phyloP scores from a whole-genome alignment of 1,140 invertebrate species.

The Aphis craccivora region DNA sequence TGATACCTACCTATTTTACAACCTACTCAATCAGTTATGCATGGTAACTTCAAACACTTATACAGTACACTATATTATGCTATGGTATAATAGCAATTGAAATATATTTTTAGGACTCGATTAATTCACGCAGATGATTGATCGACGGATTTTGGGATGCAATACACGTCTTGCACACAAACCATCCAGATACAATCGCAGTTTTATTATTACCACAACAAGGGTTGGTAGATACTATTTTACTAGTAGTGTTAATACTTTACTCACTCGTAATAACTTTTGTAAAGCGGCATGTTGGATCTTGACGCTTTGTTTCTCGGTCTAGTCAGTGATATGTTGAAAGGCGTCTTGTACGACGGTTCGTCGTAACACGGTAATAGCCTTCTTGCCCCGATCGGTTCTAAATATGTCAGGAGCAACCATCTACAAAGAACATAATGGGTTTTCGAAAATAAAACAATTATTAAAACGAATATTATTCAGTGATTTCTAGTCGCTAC shows the following conservation, averaged over 20 bases:
- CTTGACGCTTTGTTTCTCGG: slow-evolving; percentile 67
- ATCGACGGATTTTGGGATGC: too few species aligned
- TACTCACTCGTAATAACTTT: not conserved
- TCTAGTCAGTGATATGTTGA: slow-evolving; percentile 72
- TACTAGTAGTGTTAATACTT: too few species aligned
- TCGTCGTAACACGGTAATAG: slow-evolving; percentile 93
- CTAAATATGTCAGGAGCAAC: slow-evolving; percentile 88
- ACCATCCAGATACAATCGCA: not conserved
- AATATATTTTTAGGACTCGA: not conserved
- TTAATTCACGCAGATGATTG: not conserved
- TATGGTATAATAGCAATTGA: not conserved
- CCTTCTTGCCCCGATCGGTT: slow-evolving; percentile 86
- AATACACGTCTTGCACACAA: too few species aligned
- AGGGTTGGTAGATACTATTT: not conserved
- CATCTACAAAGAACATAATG: slow-evolving; percentile 66
- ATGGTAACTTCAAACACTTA: not conserved
- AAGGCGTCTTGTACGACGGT: slow-evolving; percentile 80
- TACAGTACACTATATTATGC: too few species aligned
- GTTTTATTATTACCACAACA: not conserved
- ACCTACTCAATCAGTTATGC: not conserved
- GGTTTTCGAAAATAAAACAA: not conserved
- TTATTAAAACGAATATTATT: not conserved
- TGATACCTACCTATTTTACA: too few species aligned
- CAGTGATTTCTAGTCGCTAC: not conserved
- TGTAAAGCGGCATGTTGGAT: slow-evolving; percentile 69